phyloP scores from a whole-genome alignment of 2,888 invertebrate species.

The Lithodes maja region DNA sequence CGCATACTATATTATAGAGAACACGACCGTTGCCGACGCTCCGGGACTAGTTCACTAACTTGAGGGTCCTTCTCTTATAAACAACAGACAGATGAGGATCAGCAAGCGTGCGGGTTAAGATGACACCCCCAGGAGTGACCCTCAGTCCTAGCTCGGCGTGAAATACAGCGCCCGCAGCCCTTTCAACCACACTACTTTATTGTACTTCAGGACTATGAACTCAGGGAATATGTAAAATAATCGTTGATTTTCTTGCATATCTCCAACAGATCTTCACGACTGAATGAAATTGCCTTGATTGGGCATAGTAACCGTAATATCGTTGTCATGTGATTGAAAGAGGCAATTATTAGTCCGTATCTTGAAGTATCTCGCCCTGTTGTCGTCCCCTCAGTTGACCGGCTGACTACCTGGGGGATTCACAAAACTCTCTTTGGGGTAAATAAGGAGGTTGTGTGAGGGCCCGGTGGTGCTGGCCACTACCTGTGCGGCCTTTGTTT shows the following conservation, averaged over 20 bases:
- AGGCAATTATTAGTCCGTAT: too few species aligned
- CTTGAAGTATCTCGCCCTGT: too few species aligned
- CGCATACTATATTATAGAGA: neutral
- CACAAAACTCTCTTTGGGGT: constrained; percentile 20
- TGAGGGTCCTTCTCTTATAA: neutral
- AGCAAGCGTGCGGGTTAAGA: constrained; percentile 1
- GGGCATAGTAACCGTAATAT: too few species aligned
- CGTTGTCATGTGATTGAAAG: too few species aligned
- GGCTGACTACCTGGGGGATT: constrained; percentile 31
- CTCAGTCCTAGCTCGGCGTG: neutral
- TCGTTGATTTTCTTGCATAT: too few species aligned
- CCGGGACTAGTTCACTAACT: constrained; percentile 12
- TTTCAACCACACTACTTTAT: too few species aligned
- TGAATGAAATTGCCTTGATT: too few species aligned
- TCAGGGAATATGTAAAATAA: too few species aligned
- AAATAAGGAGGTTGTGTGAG: constrained; percentile 5
- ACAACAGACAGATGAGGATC: constrained; percentile 30
- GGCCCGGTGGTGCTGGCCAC: constrained; percentile 11
- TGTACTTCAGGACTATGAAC: too few species aligned
- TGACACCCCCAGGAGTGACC: constrained; percentile 8
- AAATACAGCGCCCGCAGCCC: neutral
- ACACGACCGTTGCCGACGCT: constrained; percentile 13
- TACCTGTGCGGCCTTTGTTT: constrained; percentile 24
- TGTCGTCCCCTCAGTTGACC: constrained; percentile 1
- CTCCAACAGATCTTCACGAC: too few species aligned